Conservation (phyloP, 2,888 invertebrate genomes). For the Luperina testacea region DNA sequence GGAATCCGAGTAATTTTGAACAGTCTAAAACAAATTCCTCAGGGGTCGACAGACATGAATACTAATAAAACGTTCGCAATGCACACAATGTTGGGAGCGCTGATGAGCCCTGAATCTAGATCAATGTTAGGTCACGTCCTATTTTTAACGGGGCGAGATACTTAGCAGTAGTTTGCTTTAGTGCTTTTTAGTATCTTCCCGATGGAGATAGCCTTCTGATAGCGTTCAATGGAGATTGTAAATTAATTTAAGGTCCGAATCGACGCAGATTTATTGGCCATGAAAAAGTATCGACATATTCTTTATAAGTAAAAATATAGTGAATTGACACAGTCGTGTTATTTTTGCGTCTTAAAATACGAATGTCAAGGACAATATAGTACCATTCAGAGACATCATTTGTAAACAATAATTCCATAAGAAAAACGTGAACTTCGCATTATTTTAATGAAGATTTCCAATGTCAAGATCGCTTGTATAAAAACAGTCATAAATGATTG, state of each 20-base stretch:
- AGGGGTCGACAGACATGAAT: constrained; percentile 33
- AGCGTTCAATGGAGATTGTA: constrained; percentile 12
- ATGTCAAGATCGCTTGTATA: constrained; percentile 42
- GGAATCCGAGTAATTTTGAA: constrained; percentile 23
- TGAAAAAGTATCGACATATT: not conserved
- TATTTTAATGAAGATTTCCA: constrained; percentile 33
- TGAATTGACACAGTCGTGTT: constrained; percentile 1
- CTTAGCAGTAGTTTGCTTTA: constrained; percentile 40
- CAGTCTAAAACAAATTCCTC: constrained; percentile 26
- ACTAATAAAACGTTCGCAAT: constrained; percentile 57
- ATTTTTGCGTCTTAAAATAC: constrained; percentile 11
- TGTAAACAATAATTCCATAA: constrained; percentile 38
- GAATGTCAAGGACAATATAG: constrained; percentile 34
- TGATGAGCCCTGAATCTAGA: constrained; percentile 71
- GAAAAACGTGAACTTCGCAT: constrained; percentile 16
- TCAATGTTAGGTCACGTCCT: constrained; percentile 78
- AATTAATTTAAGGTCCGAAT: not conserved
- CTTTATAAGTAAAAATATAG: not conserved
- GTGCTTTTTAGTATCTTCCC: constrained; percentile 53
- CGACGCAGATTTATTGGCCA: constrained; percentile 1
- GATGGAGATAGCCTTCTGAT: constrained; percentile 37
- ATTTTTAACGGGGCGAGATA: constrained; percentile 70
- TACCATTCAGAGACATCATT: constrained; percentile 14
- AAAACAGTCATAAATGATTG: constrained; percentile 25
- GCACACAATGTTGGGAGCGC: constrained; percentile 63